Conservation (phyloP, 2,888 invertebrate species). For the Athripsodes cinereus region DNA sequence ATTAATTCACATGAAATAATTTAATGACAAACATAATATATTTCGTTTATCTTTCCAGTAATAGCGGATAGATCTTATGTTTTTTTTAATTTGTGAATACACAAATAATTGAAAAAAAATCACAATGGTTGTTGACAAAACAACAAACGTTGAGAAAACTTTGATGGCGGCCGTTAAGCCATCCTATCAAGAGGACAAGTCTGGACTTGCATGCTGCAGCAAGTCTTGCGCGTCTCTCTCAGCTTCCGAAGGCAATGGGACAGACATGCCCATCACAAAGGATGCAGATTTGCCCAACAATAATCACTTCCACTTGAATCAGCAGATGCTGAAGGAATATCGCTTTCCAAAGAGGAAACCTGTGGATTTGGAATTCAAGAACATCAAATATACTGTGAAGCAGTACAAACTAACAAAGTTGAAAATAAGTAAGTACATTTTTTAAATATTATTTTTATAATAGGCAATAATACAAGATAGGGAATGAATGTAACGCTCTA, state of each 20-base stretch:
- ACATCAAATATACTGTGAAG: conserved; percentile 59
- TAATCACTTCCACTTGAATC: conserved; percentile 23
- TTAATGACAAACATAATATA: too few species aligned
- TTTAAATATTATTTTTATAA: not conserved
- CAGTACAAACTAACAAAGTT: conserved; percentile 51
- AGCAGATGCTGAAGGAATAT: conserved; percentile 21
- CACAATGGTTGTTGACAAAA: too few species aligned
- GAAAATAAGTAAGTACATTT: conserved; percentile 51
- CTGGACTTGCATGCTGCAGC: conserved; percentile 24
- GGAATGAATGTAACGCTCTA: too few species aligned
- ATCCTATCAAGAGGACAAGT: conserved; percentile 13
- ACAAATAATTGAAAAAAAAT: too few species aligned
- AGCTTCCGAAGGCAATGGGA: conserved; percentile 14
- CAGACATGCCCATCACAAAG: not conserved
- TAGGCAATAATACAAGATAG: too few species aligned
- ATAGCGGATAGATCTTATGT: too few species aligned
- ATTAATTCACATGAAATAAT: too few species aligned
- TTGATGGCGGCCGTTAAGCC: too few species aligned
- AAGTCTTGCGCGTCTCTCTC: conserved; percentile 21
- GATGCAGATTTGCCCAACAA: conserved; percentile 20
- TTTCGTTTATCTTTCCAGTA: too few species aligned
- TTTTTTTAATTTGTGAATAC: too few species aligned
- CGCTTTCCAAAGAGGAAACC: conserved; percentile 43
- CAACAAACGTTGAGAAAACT: too few species aligned
- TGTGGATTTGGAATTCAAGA: conserved; percentile 61